A percentile compares a stretch with the other conserved stretches of the same genome.
phyloP scores from a whole-genome alignment of 2,113 vertebrate genomes.

The Microtus ochrogaster region DNA sequence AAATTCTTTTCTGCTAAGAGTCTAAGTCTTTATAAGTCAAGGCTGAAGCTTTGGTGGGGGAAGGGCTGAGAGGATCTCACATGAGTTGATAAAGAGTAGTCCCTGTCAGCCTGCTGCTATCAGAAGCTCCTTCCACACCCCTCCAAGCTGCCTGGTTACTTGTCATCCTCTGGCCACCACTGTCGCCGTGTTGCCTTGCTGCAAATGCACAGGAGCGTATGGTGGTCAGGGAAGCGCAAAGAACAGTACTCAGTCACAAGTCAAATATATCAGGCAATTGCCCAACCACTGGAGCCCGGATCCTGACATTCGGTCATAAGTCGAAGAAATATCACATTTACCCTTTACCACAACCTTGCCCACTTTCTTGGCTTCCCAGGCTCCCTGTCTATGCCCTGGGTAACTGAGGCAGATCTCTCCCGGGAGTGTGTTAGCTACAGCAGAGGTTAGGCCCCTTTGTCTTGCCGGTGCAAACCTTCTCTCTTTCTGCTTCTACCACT shows the following conservation, averaged over 20 bases:
- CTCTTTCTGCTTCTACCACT: neutral
- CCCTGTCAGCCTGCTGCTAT: neutral
- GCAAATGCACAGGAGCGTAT: too few relatives aligned
- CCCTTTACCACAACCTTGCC: neutral
- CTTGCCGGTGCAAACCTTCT: neutral
- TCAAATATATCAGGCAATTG: neutral
- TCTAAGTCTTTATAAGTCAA: neutral
- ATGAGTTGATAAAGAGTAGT: neutral
- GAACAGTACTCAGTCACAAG: too few relatives aligned
- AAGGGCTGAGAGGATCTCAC: neutral
- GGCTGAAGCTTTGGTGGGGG: neutral
- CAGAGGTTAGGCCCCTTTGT: neutral
- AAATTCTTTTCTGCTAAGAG: neutral
- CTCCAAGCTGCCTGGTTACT: neutral
- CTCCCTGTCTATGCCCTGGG: neutral
- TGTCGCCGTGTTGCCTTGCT: neutral
- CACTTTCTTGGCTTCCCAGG: neutral
- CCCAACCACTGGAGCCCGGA: neutral
- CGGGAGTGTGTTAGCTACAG: too few relatives aligned
- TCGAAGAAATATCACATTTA: neutral
- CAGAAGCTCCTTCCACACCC: neutral
- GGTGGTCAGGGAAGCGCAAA: neutral
- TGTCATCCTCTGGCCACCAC: too few relatives aligned
- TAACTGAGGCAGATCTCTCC: neutral
- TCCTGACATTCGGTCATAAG: neutral